Evolutionary conservation across 2,113 vertebrate genomes (phyloP).

Genomic region (Heloderma charlesbogerti): DNA sequence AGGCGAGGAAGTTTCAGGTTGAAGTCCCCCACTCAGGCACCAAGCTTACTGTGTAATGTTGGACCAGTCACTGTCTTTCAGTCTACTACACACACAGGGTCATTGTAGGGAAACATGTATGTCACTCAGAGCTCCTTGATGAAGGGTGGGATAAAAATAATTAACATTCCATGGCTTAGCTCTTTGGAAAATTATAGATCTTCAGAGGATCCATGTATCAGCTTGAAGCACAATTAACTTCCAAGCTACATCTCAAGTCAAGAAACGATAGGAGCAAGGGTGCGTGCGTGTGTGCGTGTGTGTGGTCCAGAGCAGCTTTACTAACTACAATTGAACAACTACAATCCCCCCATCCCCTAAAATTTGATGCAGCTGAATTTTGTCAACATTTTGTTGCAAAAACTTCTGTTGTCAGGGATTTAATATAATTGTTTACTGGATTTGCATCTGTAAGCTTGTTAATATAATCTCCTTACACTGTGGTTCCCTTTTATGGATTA

Average conservation of each 20-base stretch:
- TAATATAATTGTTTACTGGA: slow-evolving; percentile 50
- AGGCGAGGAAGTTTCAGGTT: background rate
- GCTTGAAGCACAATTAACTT: background rate
- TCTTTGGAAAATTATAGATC: background rate
- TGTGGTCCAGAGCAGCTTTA: background rate
- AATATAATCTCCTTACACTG: slow-evolving; percentile 63
- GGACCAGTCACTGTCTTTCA: background rate
- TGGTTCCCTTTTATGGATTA: slow-evolving; percentile 56
- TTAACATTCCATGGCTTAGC: background rate
- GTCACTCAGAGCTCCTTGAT: background rate
- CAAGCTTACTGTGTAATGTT: background rate
- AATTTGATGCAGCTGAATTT: background rate
- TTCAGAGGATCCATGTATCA: background rate
- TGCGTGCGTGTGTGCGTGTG: no score
- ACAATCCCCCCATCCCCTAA: background rate
- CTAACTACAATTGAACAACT: background rate
- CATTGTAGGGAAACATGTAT: background rate
- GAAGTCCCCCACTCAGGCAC: background rate
- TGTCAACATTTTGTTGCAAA: slow-evolving; percentile 32
- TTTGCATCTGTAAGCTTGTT: slow-evolving; percentile 62
- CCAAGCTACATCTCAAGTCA: slow-evolving; percentile 3
- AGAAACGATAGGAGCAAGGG: background rate
- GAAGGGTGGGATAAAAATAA: background rate
- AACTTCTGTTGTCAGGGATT: slow-evolving; percentile 39
- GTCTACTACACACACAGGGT: background rate